Evolutionary conservation across 2,888 invertebrate species (phyloP).

Genomic region (Parthenolecanium corni): DNA sequence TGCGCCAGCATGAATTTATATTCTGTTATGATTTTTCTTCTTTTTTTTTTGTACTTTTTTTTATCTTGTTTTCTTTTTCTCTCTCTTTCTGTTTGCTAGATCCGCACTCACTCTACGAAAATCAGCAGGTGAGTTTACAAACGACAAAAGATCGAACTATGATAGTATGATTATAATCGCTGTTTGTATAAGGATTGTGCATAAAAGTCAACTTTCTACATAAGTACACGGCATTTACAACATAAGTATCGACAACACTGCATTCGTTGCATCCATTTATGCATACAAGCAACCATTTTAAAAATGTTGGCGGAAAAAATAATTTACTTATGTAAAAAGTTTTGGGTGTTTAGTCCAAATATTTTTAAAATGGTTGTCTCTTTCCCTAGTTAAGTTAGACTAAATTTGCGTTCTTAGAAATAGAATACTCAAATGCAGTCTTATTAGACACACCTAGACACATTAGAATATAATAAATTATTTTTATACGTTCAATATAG

Average conservation of each 20-base stretch:
- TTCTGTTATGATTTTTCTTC: slow-evolving; percentile 20
- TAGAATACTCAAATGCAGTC: slow-evolving; percentile 10
- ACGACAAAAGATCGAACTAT: slow-evolving; percentile 12
- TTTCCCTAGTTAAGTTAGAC: not conserved
- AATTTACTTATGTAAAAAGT: not conserved
- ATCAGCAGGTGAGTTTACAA: slow-evolving; percentile 35
- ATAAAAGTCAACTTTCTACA: slow-evolving; percentile 17
- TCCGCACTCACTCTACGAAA: slow-evolving; percentile 35
- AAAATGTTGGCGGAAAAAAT: not conserved
- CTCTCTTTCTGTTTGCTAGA: slow-evolving; percentile 36
- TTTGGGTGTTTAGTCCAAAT: not conserved
- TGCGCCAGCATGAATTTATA: slow-evolving; percentile 26
- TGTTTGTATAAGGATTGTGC: slow-evolving; percentile 20
- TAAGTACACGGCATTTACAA: slow-evolving; percentile 21
- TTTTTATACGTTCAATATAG: not conserved
- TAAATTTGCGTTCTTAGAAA: slow-evolving; percentile 9
- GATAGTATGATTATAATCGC: slow-evolving; percentile 8
- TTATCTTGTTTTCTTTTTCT: slow-evolving; percentile 36
- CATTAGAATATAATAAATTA: slow-evolving; percentile 8
- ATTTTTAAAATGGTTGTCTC: slow-evolving; percentile 6
- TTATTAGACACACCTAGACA: slow-evolving; percentile 18
- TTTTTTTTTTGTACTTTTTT: slow-evolving; percentile 32
- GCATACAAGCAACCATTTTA: slow-evolving; percentile 13
- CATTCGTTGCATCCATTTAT: slow-evolving; percentile 10
- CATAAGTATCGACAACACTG: slow-evolving; percentile 22